phyloP scores from a whole-genome alignment of 2,888 invertebrate species.

The Lamellibrachia satsuma region DNA sequence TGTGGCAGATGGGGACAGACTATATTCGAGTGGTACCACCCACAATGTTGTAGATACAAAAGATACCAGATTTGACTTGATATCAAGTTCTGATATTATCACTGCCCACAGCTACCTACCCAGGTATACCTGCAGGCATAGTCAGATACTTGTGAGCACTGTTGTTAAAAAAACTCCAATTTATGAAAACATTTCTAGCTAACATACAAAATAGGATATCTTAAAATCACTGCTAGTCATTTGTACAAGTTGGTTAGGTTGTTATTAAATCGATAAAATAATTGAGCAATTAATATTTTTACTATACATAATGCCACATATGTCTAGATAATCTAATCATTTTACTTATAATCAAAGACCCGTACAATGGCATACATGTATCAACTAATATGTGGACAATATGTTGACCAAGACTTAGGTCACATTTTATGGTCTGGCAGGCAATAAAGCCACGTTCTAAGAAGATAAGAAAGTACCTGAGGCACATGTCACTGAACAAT shows the following conservation, averaged over 20 bases:
- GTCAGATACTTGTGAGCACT: neutral
- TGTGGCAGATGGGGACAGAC: neutral
- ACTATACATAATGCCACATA: neutral
- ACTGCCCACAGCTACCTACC: neutral
- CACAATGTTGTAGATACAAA: slow-evolving; percentile 12
- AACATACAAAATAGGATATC: neutral
- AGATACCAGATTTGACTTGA: neutral
- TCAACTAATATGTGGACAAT: slow-evolving; percentile 7
- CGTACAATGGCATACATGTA: neutral
- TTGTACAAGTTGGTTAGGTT: neutral
- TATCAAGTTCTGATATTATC: neutral
- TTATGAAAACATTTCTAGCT: neutral
- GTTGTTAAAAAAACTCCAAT: neutral
- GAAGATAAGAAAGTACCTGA: neutral
- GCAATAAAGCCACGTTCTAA: neutral
- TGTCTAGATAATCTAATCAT: slow-evolving; percentile 12
- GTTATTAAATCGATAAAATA: slow-evolving; percentile 2
- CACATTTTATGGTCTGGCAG: slow-evolving; percentile 13
- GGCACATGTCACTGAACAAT: neutral
- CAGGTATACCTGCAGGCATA: neutral
- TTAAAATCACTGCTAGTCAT: neutral
- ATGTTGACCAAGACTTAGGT: slow-evolving; percentile 9
- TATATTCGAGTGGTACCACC: neutral
- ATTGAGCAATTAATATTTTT: neutral
- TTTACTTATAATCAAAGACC: neutral